Percentiles rank a stretch among this genome's conserved stretches.
These are phyloP conservation scores for Notodonta ziczac DNA, from an alignment of 2,888 invertebrate species.

Conservation along the genomic window DNA sequence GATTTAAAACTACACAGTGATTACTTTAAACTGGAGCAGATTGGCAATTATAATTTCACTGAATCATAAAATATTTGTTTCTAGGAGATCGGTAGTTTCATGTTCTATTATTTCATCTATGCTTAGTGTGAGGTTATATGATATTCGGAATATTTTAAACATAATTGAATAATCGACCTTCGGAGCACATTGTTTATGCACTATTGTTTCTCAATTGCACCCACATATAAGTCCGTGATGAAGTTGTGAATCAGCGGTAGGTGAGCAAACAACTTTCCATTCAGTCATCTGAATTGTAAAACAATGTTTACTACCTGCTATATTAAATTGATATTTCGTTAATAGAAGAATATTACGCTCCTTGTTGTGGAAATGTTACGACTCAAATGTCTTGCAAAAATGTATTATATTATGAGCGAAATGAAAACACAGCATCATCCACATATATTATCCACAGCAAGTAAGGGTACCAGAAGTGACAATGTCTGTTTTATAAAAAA, in stretches of 20 bases:
- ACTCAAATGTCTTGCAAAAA: too few relatives aligned
- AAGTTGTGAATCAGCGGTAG: slow-evolving; percentile 37
- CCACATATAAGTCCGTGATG: slow-evolving; percentile 29
- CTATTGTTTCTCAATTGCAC: slow-evolving; percentile 21
- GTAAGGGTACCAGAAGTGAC: neutral
- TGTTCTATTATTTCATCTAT: neutral
- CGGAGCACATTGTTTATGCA: slow-evolving; percentile 17
- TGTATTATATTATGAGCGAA: neutral
- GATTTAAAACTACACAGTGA: slow-evolving; percentile 22
- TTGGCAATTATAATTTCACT: slow-evolving; percentile 1
- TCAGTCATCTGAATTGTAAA: slow-evolving; percentile 13
- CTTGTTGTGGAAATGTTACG: too few relatives aligned
- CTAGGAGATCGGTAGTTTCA: neutral
- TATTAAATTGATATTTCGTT: neutral
- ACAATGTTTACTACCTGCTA: neutral
- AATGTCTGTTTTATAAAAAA: too few relatives aligned
- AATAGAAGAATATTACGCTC: neutral
- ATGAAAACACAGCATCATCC: neutral
- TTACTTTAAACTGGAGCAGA: slow-evolving; percentile 1
- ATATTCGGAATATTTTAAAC: neutral
- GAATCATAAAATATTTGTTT: neutral
- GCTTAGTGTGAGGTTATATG: neutral
- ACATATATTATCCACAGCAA: neutral
- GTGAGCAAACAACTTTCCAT: slow-evolving; percentile 33
- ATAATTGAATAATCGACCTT: slow-evolving; percentile 12